phyloP scores from a whole-genome alignment of 2,797 vertebrate species.

The Melanogrammus aeglefinus region DNA sequence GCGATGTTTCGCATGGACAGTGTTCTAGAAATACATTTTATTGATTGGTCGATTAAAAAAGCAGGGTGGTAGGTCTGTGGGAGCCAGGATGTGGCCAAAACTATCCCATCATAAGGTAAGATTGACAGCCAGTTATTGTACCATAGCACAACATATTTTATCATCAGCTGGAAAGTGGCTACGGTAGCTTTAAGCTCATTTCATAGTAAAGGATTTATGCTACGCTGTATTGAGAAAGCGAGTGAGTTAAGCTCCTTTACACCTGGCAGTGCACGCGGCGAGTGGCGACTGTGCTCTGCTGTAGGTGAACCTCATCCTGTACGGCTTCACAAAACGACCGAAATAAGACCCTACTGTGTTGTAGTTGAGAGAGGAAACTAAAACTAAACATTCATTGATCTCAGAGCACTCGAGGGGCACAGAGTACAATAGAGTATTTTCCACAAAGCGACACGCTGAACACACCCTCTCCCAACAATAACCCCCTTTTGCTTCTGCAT shows the following conservation, averaged over 20 bases:
- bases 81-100: neutral
- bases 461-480: neutral
- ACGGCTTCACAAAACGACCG: neutral
- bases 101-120: neutral
- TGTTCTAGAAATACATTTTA: neutral
- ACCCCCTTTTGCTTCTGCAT: neutral
- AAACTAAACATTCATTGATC: neutral
- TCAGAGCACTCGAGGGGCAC: neutral
- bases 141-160: neutral
- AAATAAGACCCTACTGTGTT: neutral
- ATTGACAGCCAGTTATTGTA: neutral
- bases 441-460: neutral
- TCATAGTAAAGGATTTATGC: neutral
- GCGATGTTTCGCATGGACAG: no score
- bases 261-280: neutral
- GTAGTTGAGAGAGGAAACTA: no score
- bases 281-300: neutral
- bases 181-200: neutral
- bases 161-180: neutral
- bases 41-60: neutral
- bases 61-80: neutral
- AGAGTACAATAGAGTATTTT: neutral
- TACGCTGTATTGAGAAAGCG: neutral
- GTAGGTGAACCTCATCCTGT: neutral
- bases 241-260: neutral